These are phyloP conservation scores for Heliconius sara DNA, from an alignment of 2,888 invertebrate genomes.

Conservation along the genomic window DNA sequence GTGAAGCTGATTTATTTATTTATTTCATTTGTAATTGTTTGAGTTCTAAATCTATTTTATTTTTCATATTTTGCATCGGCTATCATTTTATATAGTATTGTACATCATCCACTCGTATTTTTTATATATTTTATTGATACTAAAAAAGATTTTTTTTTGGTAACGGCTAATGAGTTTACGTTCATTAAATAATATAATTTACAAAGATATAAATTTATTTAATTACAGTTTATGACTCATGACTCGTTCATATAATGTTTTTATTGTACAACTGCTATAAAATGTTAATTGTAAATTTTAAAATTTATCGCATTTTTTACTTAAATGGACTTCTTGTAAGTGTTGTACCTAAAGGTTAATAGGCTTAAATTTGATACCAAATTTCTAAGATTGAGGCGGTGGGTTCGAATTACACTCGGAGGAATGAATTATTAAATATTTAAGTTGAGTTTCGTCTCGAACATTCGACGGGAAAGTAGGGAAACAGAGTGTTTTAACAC, in stretches of 20 bases:
- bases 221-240: constrained; percentile 26
- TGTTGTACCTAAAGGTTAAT: neutral
- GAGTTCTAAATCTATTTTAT: neutral
- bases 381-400: no score
- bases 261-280: constrained; percentile 38
- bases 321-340: constrained; percentile 2
- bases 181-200: constrained; percentile 28
- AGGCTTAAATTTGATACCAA: no score
- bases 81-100: neutral
- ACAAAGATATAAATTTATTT: constrained; percentile 23
- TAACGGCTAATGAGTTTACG: constrained; percentile 16
- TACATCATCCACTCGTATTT: neutral
- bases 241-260: constrained; percentile 41
- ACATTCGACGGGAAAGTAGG: no score
- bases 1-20: no score
- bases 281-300: constrained; percentile 36
- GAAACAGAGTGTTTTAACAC: no score
- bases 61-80: neutral
- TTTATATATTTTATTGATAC: constrained; percentile 1
- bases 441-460: no score
- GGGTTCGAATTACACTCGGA: no score
- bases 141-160: neutral
- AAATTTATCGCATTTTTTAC: constrained; percentile 33
- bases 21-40: neutral
- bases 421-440: no score